These are phyloP conservation scores for Neodiprion pinetum DNA, from an alignment of 1,140 invertebrate species.

Conservation along the genomic window DNA sequence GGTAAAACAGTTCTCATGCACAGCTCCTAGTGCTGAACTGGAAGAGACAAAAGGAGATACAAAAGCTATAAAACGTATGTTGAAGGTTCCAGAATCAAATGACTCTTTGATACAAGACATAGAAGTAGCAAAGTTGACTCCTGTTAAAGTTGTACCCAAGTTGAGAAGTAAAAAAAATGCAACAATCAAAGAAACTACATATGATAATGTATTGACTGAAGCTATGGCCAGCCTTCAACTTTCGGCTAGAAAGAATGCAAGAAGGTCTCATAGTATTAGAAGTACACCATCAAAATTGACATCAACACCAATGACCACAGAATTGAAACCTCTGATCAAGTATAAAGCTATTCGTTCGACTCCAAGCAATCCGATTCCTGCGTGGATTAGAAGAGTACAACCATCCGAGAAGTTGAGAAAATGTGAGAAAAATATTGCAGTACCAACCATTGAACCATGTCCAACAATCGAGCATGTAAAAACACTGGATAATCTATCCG, in stretches of 20 bases:
- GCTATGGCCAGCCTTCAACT: conserved; percentile 40
- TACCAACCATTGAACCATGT: too few species aligned
- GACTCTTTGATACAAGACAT: conserved; percentile 32
- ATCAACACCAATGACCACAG: conserved; percentile 32
- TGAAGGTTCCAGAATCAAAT: conserved; percentile 16
- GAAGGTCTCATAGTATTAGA: conserved; percentile 21
- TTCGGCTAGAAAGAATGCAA: conserved; percentile 21
- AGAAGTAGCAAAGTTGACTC: conserved; percentile 35
- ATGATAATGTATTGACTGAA: conserved; percentile 40
- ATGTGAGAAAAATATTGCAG: background rate
- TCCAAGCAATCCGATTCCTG: background rate
- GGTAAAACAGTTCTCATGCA: background rate
- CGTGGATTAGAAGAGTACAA: background rate
- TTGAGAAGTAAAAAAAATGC: conserved; percentile 33
- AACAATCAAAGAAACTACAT: conserved; percentile 34
- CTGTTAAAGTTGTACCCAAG: conserved; percentile 34
- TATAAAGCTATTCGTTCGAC: conserved; percentile 14
- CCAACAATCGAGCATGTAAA: too few species aligned
- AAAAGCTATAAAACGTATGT: background rate
- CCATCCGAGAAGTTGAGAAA: conserved; percentile 16
- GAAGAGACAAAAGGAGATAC: background rate
- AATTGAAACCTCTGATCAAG: conserved; percentile 8
- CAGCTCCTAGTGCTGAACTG: background rate
- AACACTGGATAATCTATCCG: too few species aligned
- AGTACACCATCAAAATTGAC: conserved; percentile 31